phyloP scores from a whole-genome alignment of 2,888 invertebrate genomes.

The Trissoscelio sp. region DNA sequence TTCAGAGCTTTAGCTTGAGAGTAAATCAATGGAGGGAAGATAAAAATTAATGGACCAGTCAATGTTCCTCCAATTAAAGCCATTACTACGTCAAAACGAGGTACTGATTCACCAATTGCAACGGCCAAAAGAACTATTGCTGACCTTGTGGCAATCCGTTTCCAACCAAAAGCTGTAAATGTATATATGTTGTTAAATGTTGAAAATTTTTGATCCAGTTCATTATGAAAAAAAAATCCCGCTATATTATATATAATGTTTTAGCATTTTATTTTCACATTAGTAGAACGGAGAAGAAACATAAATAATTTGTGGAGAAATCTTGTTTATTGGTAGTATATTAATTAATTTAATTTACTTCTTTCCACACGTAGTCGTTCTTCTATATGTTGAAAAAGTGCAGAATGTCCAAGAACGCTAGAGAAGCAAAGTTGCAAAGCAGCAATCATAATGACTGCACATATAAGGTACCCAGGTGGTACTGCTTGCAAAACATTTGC shows the following conservation, averaged over 20 bases:
- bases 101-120: constrained; percentile 91
- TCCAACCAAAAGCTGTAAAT: constrained; percentile 90
- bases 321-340: too few relatives aligned
- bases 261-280: too few relatives aligned
- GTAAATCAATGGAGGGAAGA: constrained; percentile 93
- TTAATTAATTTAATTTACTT: constrained; percentile 86
- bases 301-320: neutral
- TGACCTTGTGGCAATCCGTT: constrained; percentile 89
- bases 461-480: constrained; percentile 87
- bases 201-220: neutral
- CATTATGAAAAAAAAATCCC: too few relatives aligned
- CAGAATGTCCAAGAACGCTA: constrained; percentile 90
- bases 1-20: constrained; percentile 84
- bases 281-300: neutral
- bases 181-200: too few relatives aligned
- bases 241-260: too few relatives aligned
- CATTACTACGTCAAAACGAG: constrained; percentile 94
- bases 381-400: constrained; percentile 93
- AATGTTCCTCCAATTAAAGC: constrained; percentile 93
- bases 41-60: constrained; percentile 92
- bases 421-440: constrained; percentile 91
- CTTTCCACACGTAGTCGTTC: constrained; percentile 89
- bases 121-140: constrained; percentile 88
- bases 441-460: constrained; percentile 89
- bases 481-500: constrained; percentile 88